Conservation (phyloP, 2,113 vertebrate species). For the Meriones unguiculatus region DNA sequence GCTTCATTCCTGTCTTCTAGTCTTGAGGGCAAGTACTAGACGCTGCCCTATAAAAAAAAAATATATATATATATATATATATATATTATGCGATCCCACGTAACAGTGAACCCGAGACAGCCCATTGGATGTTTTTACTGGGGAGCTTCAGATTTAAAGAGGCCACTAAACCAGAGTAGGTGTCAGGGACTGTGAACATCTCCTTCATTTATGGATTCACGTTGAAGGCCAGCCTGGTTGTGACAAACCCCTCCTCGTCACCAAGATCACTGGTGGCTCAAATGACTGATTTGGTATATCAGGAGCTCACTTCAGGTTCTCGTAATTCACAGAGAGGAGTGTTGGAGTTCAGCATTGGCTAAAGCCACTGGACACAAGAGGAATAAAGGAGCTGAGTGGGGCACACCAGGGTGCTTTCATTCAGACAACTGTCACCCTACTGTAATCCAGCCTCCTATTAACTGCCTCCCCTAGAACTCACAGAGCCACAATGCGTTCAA, state of each 20-base stretch:
- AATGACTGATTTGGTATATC: neutral
- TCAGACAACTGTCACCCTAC: accelerated
- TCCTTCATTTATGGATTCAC: accelerated
- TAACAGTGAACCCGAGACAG: neutral
- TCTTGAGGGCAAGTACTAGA: neutral
- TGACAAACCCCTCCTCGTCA: neutral
- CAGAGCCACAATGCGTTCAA: conserved; percentile 6
- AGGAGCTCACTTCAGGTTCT: neutral
- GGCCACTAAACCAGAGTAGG: neutral
- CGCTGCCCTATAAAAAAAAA: neutral
- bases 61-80: no score
- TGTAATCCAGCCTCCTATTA: conserved; percentile 17
- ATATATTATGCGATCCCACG: accelerated
- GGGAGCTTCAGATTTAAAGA: neutral
- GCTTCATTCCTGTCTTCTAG: neutral
- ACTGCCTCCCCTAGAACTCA: neutral
- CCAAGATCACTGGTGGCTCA: neutral
- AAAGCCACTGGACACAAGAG: neutral
- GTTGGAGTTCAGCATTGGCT: neutral
- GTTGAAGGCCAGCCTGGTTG: neutral
- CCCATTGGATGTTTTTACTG: accelerated
- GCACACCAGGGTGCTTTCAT: neutral
- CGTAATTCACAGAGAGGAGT: neutral
- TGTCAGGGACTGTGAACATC: accelerated
- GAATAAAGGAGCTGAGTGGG: neutral